Base-by-base conservation (phyloP, 1,140 invertebrate genomes). In the Dreissena polymorpha region DNA sequence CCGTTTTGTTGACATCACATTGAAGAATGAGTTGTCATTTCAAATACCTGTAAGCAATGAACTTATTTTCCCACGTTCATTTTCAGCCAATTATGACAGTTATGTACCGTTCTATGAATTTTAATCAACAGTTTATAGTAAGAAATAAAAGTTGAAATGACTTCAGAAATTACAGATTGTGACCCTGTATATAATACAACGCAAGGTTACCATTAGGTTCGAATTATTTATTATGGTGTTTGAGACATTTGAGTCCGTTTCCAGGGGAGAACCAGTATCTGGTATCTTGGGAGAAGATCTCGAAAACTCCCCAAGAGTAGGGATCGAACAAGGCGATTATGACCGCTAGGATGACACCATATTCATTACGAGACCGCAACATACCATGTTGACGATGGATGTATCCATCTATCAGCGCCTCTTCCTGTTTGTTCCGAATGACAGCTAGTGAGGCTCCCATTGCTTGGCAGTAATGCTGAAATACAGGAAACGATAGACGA, bases 371-470 rank as follows among this genome's bases (percentile, higher is more conserved):
- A 39, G 3, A 39, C 39, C 39, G 18, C 18, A 55, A 78, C 76
- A 25, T 67, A 82, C 79, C 63, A 51, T 82, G 79, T 18, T 73
- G 69, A 29, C 79, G 18, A 51, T 65, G 25, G 14, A 82, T 39
- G n/a, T 72, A 16, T 12, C 70, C 71, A 13, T 57, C 57, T 18
- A 82, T 29, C 25, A 82, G 63, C 6, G 63, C 16, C 29, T 60
- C 25, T 73, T 82, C 69, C 14, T 49, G 23, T 13, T 12, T 25
- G 25, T 73, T 23, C 27, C 72, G 55, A 23, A 82, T 82, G 18
- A 82, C 79, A 14, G 79, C 79, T n/a, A 82, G 60, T 14, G 29
- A 23, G 8, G n/a, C 79, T 49, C 79, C 79, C 50, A 82, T 14
- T 8, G 60, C 50, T 57, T 73, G 29, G 27, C 79, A 82, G 25